These are phyloP conservation scores for Pao palembangensis DNA, from an alignment of 2,113 vertebrate genomes.

Conservation along the genomic window DNA sequence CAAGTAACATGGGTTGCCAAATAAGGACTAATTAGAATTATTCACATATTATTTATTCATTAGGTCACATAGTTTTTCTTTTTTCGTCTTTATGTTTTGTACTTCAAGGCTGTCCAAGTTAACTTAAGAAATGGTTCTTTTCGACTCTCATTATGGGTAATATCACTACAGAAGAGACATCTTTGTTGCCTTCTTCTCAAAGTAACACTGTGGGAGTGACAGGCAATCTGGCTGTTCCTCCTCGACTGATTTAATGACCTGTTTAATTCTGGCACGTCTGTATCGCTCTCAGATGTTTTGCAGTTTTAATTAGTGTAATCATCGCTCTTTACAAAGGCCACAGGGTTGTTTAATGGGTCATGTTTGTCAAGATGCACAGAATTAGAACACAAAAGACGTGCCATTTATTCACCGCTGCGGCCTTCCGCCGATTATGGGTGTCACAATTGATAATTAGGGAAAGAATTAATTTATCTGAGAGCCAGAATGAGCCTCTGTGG, in stretches of 20 bases:
- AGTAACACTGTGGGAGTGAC: slow-evolving; percentile 32
- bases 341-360: slow-evolving; percentile 69
- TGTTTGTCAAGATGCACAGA: slow-evolving; percentile 77
- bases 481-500: slow-evolving; percentile 62
- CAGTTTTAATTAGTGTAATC: slow-evolving; percentile 76
- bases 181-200: slow-evolving; percentile 11
- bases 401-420: slow-evolving; percentile 64
- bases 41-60: too few species aligned
- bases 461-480: slow-evolving; percentile 66
- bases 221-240: slow-evolving; percentile 60
- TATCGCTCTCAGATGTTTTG: slow-evolving; percentile 68
- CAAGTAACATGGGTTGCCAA: too few species aligned
- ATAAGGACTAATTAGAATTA: too few species aligned
- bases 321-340: slow-evolving; percentile 69
- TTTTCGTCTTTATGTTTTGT: too few species aligned
- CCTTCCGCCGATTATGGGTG: slow-evolving; percentile 69
- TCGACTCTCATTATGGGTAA: too few species aligned
- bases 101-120: too few species aligned
- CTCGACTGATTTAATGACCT: slow-evolving; percentile 70
- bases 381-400: slow-evolving; percentile 73
- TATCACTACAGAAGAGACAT: not conserved
- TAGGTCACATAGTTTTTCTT: too few species aligned
- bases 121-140: too few species aligned
- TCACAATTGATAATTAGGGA: slow-evolving; percentile 71
- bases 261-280: slow-evolving; percentile 64